phyloP scores from a whole-genome alignment of 2,797 vertebrate species.

The Chaenodraco wilsoni region DNA sequence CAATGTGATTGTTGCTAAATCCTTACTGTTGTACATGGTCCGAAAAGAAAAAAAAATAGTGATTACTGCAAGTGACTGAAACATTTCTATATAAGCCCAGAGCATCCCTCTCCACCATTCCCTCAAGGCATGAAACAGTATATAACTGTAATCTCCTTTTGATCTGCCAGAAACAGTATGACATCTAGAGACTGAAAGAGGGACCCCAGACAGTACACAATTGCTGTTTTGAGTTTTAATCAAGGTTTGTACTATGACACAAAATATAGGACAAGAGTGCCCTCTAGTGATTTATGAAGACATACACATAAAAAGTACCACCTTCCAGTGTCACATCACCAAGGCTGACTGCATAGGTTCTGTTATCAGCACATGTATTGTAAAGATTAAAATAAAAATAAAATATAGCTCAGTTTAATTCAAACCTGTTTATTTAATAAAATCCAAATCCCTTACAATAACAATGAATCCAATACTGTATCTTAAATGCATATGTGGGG shows the following conservation, averaged over 20 bases:
- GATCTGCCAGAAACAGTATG: background rate
- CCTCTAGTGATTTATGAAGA: conserved; percentile 62
- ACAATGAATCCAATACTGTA: background rate
- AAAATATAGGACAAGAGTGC: conserved; percentile 44
- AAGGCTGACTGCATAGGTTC: background rate
- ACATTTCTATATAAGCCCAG: background rate
- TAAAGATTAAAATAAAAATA: background rate
- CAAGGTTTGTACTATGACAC: background rate
- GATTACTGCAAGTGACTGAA: background rate
- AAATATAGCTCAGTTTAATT: conserved; percentile 20
- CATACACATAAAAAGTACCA: conserved; percentile 7
- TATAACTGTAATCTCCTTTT: conserved; percentile 18
- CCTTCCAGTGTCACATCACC: background rate
- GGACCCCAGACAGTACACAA: background rate
- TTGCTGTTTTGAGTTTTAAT: conserved; percentile 6
- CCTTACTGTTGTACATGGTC: background rate
- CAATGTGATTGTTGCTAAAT: background rate
- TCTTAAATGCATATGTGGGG: conserved; percentile 22
- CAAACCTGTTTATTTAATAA: conserved; percentile 11
- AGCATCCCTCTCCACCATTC: conserved; percentile 1
- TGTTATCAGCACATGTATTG: background rate
- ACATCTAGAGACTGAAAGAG: conserved; percentile 1
- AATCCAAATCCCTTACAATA: background rate
- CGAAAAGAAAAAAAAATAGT: background rate
- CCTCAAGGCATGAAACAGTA: background rate